Percentiles rank a stretch among this genome's conserved stretches.
Evolutionary conservation across 2,113 vertebrate genomes (phyloP).

Genomic region (Rhipidura dahli): DNA sequence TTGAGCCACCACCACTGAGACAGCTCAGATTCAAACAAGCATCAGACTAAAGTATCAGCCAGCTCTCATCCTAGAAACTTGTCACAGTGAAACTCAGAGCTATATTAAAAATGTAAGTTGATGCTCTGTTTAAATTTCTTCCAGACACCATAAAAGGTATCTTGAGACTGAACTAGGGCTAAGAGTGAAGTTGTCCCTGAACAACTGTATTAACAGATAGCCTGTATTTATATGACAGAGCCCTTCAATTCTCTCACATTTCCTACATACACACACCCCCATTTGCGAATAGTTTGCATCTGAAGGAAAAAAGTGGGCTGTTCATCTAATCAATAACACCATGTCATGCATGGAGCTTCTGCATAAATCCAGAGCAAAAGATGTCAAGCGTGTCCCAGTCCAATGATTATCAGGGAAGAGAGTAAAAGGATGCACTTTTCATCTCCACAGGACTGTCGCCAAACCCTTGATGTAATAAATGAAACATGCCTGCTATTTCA

Average conservation of each 20-base stretch:
- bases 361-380: constrained; percentile 50
- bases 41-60: background rate
- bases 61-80: background rate
- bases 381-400: constrained; percentile 29
- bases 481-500: constrained; percentile 65
- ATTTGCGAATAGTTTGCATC: background rate
- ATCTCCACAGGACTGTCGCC: constrained; percentile 60
- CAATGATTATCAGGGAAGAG: constrained; percentile 40
- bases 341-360: constrained; percentile 18
- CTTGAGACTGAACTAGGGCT: background rate
- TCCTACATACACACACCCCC: background rate
- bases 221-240: background rate
- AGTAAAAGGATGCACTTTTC: constrained; percentile 66
- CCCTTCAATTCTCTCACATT: background rate
- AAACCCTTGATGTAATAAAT: constrained; percentile 56
- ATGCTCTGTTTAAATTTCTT: background rate
- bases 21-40: background rate
- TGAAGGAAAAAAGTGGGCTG: background rate
- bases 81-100: background rate
- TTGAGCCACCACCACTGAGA: background rate
- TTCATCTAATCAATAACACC: constrained; percentile 49
- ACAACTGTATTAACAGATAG: background rate
- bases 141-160: background rate
- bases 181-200: background rate
- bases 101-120: constrained; percentile 18